phyloP scores from a whole-genome alignment of 2,888 invertebrate genomes.

The Megalurothrips usitatus region DNA sequence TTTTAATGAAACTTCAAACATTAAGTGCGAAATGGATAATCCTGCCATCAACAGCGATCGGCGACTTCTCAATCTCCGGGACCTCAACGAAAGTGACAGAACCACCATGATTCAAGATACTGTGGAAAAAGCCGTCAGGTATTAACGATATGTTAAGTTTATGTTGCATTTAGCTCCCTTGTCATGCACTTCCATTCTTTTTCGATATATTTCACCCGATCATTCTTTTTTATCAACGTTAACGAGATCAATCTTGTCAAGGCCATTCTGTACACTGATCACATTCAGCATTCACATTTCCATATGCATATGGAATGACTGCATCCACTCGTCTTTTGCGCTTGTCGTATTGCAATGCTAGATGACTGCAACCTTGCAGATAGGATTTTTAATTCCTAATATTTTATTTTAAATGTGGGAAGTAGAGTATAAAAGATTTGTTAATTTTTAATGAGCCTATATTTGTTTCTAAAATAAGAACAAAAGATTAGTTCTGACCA shows the following conservation, averaged over 20 bases:
- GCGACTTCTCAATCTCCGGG: constrained; percentile 19
- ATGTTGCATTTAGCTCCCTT: background rate
- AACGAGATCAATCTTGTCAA: background rate
- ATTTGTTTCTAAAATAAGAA: too few species aligned
- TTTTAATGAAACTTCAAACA: background rate
- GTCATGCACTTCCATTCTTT: background rate
- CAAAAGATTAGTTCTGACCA: too few species aligned
- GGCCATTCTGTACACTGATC: constrained; percentile 11
- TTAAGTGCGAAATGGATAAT: constrained; percentile 6
- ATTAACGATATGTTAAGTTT: background rate
- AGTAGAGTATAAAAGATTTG: too few species aligned
- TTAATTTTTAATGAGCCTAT: too few species aligned
- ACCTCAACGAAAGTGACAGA: constrained; percentile 12
- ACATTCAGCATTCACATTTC: constrained; percentile 23
- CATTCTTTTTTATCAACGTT: background rate
- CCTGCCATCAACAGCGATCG: background rate
- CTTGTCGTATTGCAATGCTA: too few species aligned
- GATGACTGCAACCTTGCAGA: too few species aligned
- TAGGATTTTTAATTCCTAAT: too few species aligned
- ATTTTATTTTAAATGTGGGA: too few species aligned
- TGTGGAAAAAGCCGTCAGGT: constrained; percentile 11
- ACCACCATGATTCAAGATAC: constrained; percentile 23
- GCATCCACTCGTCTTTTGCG: background rate
- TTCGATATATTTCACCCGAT: background rate
- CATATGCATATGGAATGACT: constrained; percentile 19